Base-by-base conservation (phyloP, 1,140 invertebrate genomes). In the Gryon sp. region DNA sequence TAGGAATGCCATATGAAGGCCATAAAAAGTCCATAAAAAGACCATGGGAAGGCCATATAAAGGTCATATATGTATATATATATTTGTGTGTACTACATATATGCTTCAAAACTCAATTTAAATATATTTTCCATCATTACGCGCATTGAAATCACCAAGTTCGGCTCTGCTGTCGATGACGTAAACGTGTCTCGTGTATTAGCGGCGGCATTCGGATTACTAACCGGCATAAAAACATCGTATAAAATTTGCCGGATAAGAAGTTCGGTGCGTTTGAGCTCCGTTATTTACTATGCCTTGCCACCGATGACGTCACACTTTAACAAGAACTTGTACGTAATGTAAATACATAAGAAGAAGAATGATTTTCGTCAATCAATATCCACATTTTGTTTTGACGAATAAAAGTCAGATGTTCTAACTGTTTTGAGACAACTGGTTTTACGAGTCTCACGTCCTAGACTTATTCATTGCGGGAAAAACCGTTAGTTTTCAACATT, bases 401-500 rank as follows among this genome's bases (percentile, higher is more conserved):
- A n/a, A n/a, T n/a, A 80, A 77, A 78, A 74, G 70, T 36, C 45
- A 81, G 60, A 16, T 20, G 9, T 20, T 2, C 65, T 52, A 82
- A 82, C 81, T 81, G 81, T 82, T 77, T 45, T 72, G 22, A 32
- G 15, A 16, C 60, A 52, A 66, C 55, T 74, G 66, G 32, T 81
- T 62, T 76, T 69, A 66, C 76, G 38, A 69, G 76, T 62, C 78
- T 48, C 76, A 45, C 78, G 81, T 85, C 79, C 83, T 83, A 83
- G 82, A 83, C 81, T 74, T 80, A 76, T 83, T 83, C 79, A 83
- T 80, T 75, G 73, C 26, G 66, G 57, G 82, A 85, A 85, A 83
- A 80, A 78, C 86, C 86, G 86, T 87, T 87, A 87, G 48, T 36
- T 68, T 72, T 76, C 48, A 76, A 78, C 69, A 34, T 85, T 84